Evolutionary conservation across 2,113 vertebrate species (phyloP).

Genomic region (Salvator merianae): DNA sequence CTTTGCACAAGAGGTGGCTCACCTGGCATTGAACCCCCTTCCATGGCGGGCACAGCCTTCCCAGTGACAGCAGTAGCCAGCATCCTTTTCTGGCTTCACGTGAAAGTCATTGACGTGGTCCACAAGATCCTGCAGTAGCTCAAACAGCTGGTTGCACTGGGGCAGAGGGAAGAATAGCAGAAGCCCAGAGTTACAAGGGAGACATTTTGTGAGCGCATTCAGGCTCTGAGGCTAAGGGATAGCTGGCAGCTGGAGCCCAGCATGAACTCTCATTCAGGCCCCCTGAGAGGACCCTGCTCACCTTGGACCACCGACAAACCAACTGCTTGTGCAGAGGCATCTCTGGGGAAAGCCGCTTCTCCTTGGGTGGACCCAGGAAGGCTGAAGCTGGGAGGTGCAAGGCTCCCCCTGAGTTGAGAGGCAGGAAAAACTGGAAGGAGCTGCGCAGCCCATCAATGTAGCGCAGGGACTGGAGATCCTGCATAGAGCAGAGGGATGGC

Average conservation of each 20-base stretch:
- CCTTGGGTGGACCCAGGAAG: conserved; percentile 85
- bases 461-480: conserved; percentile 85
- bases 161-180: neutral
- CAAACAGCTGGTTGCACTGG: conserved; percentile 94
- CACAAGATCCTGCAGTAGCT: conserved; percentile 95
- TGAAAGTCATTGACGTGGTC: conserved; percentile 97
- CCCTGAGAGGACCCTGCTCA: conserved; percentile 51
- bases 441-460: conserved; percentile 81
- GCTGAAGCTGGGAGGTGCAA: conserved; percentile 89
- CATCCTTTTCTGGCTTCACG: conserved; percentile 94
- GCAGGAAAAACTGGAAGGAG: conserved; percentile 93
- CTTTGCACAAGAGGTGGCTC: too few species aligned
- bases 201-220: too few species aligned
- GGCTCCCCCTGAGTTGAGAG: conserved; percentile 82
- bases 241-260: neutral
- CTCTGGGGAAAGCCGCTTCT: conserved; percentile 87
- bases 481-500: neutral
- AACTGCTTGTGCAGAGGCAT: conserved; percentile 91
- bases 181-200: too few species aligned
- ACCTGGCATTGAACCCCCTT: conserved; percentile 96
- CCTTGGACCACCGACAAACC: conserved; percentile 93
- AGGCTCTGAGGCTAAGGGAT: too few species aligned
- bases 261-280: neutral
- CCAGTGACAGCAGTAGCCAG: conserved; percentile 97
- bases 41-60: conserved; percentile 96